These are phyloP conservation scores for Pitangus sulphuratus DNA, from an alignment of 2,797 vertebrate genomes.

Conservation along the genomic window DNA sequence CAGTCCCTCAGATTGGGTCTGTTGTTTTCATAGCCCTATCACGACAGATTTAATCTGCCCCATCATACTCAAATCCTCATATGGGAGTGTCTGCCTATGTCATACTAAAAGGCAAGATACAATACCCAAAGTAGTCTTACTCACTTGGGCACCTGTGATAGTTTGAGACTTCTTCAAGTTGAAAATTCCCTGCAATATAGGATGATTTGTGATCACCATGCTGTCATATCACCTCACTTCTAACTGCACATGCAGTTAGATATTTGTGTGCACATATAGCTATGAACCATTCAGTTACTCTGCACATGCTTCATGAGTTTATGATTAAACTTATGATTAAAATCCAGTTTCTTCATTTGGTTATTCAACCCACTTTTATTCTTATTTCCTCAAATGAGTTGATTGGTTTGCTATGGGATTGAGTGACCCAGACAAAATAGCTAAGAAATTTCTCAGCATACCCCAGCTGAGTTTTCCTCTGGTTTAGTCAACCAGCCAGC, in stretches of 20 bases:
- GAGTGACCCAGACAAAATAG: background rate
- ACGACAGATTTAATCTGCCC: background rate
- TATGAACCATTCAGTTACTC: background rate
- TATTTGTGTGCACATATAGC: background rate
- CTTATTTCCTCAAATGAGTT: background rate
- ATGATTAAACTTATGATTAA: background rate
- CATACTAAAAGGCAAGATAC: background rate
- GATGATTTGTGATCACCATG: background rate
- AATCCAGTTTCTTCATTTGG: background rate
- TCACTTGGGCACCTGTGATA: background rate
- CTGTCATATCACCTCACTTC: background rate
- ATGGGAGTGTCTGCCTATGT: background rate
- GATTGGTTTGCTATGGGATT: background rate
- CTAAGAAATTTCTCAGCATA: background rate
- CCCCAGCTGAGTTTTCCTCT: background rate
- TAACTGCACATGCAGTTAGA: background rate
- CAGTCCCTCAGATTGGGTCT: background rate
- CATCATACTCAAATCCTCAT: background rate
- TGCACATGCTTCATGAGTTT: background rate
- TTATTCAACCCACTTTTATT: background rate
- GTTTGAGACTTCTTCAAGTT: background rate
- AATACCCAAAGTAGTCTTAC: background rate
- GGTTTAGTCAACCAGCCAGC: background rate
- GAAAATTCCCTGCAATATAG: background rate
- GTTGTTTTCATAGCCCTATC: background rate